Evolutionary conservation across 2,113 vertebrate species (phyloP), one percentile per base, ranked within the genome.

Genomic region (Rostratula benghalensis): DNA sequence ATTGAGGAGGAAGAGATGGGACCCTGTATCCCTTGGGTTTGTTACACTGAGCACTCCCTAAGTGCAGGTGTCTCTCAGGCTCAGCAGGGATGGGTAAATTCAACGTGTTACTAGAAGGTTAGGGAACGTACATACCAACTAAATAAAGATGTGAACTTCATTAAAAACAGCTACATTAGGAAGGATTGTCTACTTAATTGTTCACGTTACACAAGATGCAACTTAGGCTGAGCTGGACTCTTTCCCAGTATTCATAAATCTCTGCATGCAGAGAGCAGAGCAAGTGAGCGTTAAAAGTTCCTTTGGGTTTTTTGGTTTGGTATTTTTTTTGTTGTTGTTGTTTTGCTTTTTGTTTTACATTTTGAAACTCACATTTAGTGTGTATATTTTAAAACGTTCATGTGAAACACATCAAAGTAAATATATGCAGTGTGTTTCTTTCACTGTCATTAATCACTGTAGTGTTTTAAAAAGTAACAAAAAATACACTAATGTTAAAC

Each of bases 331-430:
- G 19, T 46, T 46, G 46, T 41, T 93, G 89, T 92, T 91, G 80
- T 67, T 96, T 96, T 94, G 73, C 83, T 78, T 96, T 95, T 94
- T 96, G 83, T 82, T 97, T 94, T 87, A 94, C 35, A 93, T 95
- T 87, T 94, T 97, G 61, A 94, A 95, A 48, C 83, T 95, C 89
- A 43, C 60, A 60, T 94, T 95, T 94, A 84, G 48, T 87, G 65
- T 95, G 93, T 95, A 84, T 97, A 87, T 96, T 97, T 97, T 95
- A 95, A 93, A 84, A 91, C 91, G 89, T 95, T 95, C 87, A 37
- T 85, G 48, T 71, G 89, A 93, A 97, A 94, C 87, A 96, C 95
- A 93, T 97, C 93, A 95, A 95, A 96, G 94, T 93, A 93, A 95
- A 95, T 89, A 82, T 73, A 84, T 92, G 86, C 80, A 71, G 39